Percentiles rank a stretch among this genome's conserved stretches.
Evolutionary conservation across 53 echinoderm and acorn worm genomes (phyloP).

Genomic region (Echinometra lucunter): DNA sequence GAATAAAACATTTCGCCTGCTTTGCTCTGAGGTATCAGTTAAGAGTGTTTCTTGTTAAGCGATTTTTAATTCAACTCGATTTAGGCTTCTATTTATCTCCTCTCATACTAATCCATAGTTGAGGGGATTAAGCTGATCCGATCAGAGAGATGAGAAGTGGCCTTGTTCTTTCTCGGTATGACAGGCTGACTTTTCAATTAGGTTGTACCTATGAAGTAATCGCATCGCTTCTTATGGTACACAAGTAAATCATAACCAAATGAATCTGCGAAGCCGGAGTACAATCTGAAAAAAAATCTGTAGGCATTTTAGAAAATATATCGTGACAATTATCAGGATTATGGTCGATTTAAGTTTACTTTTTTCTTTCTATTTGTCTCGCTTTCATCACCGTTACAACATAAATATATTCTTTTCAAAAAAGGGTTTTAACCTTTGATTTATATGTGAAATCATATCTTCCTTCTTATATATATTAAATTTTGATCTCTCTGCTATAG

Average conservation of each 20-base stretch:
- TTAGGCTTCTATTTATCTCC: slow-evolving; percentile 1
- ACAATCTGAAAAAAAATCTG: neutral
- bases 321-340: too few species aligned
- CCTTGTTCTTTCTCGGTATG: neutral
- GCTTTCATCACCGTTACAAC: too few species aligned
- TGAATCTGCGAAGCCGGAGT: neutral
- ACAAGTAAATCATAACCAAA: too few species aligned
- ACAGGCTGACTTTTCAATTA: slow-evolving; percentile 31
- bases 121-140: neutral
- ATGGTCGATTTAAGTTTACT: too few species aligned
- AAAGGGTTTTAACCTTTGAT: too few species aligned
- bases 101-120: neutral
- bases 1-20: neutral
- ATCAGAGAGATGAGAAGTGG: neutral
- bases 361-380: too few species aligned
- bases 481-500: too few species aligned
- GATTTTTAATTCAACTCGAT: slow-evolving; percentile 67
- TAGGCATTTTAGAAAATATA: neutral
- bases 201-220: slow-evolving; percentile 36
- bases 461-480: too few species aligned
- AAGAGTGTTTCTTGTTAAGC: slow-evolving; percentile 46
- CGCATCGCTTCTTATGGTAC: neutral
- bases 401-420: too few species aligned
- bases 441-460: too few species aligned
- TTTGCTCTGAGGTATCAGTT: neutral